Base-by-base conservation (phyloP, 2,888 invertebrate species). In the Cryptocephalus primarius region DNA sequence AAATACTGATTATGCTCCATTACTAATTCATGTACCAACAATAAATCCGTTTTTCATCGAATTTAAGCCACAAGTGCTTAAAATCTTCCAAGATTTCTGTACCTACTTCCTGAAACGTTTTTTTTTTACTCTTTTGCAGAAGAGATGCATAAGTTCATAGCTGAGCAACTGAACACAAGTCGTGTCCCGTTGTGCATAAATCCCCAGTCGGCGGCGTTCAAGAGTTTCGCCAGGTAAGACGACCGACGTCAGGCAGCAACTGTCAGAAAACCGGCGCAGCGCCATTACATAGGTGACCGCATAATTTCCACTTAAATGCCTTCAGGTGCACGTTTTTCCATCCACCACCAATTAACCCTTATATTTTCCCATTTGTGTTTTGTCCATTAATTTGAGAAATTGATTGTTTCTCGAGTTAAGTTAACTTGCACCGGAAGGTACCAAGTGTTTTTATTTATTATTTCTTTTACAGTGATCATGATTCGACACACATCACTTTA, bases 181-280 rank as follows among this genome's bases (percentile, higher is more conserved):
- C 85, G 94, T 60, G 94, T 99, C 63, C 97, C 99, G 59, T 80
- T 99, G 63, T 97, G 97, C 80, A 97, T 99, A 79, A 99, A 99
- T 78, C 99, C 97, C 64, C 94, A 95, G 76, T 96, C 96, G 68
- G 95, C 96, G 72, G 95, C 97, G 72, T 99, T 96, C 82, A 96
- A 96, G 81, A 96, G 93, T 81, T 99, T 99, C 84, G 92, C 95
- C 80, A 97, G 94, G 96, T 97, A 88, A 89, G 85, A 72, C 65
- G 67, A 68, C 11, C n/a, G 31, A 42, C 42, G 32, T 13, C 22
- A 9, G 12, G 31, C 42, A 31, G 22, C 42, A 22, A 43, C 33
- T 34, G 36, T 34, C 33, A 32, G 31, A 43, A 43, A 65, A 65
- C 63, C 69, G 70, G 66, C 70, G 69, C 70, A 70, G 68, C 70